These are phyloP conservation scores for Amphimallon solstitiale DNA, from an alignment of 2,888 invertebrate genomes.

Conservation along the genomic window DNA sequence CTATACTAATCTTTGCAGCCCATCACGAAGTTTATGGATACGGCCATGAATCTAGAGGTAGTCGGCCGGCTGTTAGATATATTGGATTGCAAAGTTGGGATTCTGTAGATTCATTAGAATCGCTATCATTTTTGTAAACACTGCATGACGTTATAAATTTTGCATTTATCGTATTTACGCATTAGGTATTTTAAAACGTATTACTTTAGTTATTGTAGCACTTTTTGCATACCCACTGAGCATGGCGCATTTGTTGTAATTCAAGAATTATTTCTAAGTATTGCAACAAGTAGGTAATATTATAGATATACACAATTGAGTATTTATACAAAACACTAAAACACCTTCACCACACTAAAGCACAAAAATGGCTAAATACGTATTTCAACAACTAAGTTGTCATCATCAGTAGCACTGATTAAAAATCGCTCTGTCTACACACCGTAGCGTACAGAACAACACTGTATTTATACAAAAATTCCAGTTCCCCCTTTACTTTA, in stretches of 20 bases:
- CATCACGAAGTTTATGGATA: constrained; percentile 72
- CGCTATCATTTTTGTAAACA: constrained; percentile 62
- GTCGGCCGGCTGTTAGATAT: constrained; percentile 63
- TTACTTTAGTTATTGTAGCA: not conserved
- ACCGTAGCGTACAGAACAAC: too few species aligned
- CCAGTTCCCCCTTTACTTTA: too few species aligned
- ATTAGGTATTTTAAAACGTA: constrained; percentile 31
- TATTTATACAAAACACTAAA: too few species aligned
- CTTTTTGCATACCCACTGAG: too few species aligned
- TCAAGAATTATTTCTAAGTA: not conserved
- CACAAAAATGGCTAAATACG: too few species aligned
- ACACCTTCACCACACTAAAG: too few species aligned
- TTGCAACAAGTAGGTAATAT: not conserved
- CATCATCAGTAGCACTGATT: too few species aligned
- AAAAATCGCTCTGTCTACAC: too few species aligned
- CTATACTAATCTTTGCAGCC: constrained; percentile 63
- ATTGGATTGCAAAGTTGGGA: constrained; percentile 65
- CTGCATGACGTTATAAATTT: constrained; percentile 22
- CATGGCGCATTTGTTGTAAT: not conserved
- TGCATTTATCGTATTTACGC: constrained; percentile 29
- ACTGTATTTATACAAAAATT: too few species aligned
- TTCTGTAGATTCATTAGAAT: constrained; percentile 64
- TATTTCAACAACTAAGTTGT: too few species aligned
- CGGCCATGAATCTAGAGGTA: constrained; percentile 80
- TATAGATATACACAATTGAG: not conserved